These are phyloP conservation scores for Nestor notabilis DNA, from an alignment of 2,113 vertebrate species.

Conservation along the genomic window DNA sequence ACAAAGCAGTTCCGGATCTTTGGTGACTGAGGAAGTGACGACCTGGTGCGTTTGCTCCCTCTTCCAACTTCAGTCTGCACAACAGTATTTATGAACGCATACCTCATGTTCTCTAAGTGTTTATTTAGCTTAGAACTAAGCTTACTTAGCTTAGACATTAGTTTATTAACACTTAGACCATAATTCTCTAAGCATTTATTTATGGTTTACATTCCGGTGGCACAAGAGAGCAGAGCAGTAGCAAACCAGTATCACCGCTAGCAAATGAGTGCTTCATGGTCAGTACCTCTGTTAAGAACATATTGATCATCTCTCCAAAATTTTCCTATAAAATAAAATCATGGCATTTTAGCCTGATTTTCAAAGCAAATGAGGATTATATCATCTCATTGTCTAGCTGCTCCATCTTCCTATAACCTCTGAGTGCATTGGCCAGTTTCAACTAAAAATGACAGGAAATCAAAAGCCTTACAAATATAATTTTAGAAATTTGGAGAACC, in stretches of 20 bases:
- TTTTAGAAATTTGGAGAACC: not conserved
- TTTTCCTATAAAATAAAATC: not conserved
- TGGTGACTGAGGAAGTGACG: not conserved
- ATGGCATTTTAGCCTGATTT: not conserved
- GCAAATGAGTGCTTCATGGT: not conserved
- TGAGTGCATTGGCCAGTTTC: not conserved
- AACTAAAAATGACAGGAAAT: not conserved
- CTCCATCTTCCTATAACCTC: not conserved
- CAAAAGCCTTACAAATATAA: not conserved
- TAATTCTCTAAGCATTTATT: not conserved
- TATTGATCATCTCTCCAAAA: not conserved
- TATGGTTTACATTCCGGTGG: not conserved
- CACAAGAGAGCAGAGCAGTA: not conserved
- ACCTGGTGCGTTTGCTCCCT: not conserved
- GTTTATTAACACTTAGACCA: not conserved
- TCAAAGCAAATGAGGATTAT: not conserved
- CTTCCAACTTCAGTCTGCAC: not conserved
- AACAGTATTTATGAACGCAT: not conserved
- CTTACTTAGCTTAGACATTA: not conserved
- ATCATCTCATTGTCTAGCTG: not conserved
- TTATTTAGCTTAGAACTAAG: not conserved
- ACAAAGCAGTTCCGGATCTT: not conserved
- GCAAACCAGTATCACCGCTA: not conserved
- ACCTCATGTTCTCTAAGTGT: not conserved
- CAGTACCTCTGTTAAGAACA: not conserved